phyloP scores from a whole-genome alignment of 2,888 invertebrate genomes.

The Lasioglossum villosulum region DNA sequence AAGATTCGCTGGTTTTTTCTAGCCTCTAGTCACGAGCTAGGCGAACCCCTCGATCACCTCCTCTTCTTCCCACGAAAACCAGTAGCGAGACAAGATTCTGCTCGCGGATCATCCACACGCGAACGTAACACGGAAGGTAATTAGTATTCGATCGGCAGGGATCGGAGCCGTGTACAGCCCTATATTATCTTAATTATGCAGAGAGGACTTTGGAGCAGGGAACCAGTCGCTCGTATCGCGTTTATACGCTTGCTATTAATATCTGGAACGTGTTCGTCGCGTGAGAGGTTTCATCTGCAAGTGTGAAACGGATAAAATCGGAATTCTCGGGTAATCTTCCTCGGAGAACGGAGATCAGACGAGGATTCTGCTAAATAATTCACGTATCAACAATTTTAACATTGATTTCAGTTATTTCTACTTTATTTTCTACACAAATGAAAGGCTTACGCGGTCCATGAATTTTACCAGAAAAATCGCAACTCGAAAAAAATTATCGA shows the following conservation, averaged over 20 bases:
- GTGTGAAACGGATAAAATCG: neutral
- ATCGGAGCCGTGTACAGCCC: slow-evolving; percentile 35
- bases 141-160: slow-evolving; percentile 44
- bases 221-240: slow-evolving; percentile 39
- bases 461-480: neutral
- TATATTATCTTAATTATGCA: slow-evolving; percentile 58
- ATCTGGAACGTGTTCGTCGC: slow-evolving; percentile 3
- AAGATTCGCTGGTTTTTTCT: neutral
- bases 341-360: neutral
- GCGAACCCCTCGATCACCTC: slow-evolving; percentile 28
- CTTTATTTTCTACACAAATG: no score
- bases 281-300: neutral
- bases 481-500: neutral
- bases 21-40: slow-evolving; percentile 20
- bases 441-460: neutral
- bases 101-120: slow-evolving; percentile 43
- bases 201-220: slow-evolving; percentile 9
- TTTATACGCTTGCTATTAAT: slow-evolving; percentile 15
- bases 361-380: neutral
- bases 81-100: slow-evolving; percentile 33
- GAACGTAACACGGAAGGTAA: slow-evolving; percentile 36
- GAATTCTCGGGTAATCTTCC: neutral
- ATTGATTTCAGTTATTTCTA: neutral
- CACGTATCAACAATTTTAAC: neutral
- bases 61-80: slow-evolving; percentile 45